Conservation (phyloP, 2,113 vertebrate species). For the Saguinus imperator region DNA sequence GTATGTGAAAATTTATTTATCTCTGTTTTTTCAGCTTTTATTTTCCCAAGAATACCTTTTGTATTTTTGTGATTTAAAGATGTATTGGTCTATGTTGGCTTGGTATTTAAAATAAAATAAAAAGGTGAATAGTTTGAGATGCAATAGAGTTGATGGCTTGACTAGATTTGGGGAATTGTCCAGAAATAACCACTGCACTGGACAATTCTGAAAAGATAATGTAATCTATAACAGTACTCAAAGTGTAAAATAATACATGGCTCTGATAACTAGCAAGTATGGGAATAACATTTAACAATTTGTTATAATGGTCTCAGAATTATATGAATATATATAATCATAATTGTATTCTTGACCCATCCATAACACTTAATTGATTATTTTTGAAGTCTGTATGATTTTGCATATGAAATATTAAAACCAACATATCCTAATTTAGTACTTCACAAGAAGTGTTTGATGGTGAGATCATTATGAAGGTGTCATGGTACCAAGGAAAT, state of each 20-base stretch:
- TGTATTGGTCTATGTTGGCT: not conserved
- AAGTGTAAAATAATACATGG: not conserved
- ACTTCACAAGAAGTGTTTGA: not conserved
- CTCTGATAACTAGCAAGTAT: not conserved
- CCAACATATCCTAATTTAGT: not conserved
- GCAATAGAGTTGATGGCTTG: not conserved
- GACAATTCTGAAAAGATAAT: no score
- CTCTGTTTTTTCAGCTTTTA: not conserved
- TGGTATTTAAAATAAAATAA: not conserved
- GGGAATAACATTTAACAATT: not conserved
- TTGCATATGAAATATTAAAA: not conserved
- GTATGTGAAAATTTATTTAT: not conserved
- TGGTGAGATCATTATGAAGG: not conserved
- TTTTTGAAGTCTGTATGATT: not conserved
- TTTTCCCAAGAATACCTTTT: not conserved
- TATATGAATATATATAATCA: not conserved
- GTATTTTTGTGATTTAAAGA: not conserved
- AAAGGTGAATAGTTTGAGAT: not conserved
- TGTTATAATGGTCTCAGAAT: not conserved
- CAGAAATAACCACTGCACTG: not conserved
- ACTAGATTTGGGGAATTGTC: not conserved
- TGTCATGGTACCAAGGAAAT: not conserved
- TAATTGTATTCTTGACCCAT: not conserved
- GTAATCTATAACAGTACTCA: no score
- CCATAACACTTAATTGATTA: not conserved